Evolutionary conservation across 2,113 vertebrate species (phyloP).

Genomic region (Pitta sordida): DNA sequence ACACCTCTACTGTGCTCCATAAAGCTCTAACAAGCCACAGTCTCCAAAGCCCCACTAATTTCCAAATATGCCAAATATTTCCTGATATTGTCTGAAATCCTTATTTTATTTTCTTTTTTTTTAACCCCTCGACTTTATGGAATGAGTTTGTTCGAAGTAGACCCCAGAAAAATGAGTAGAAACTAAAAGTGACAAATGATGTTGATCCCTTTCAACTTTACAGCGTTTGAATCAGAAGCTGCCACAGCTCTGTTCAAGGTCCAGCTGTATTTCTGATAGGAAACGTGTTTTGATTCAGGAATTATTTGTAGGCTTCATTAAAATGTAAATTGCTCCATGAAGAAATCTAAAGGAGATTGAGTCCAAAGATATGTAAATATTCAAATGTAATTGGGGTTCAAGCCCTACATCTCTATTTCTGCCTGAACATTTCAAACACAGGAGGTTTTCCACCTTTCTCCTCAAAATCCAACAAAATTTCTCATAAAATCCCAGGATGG

Average conservation of each 20-base stretch:
- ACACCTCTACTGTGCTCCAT: background rate
- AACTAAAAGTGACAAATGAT: background rate
- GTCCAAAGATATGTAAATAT: constrained; percentile 41
- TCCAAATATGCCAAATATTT: background rate
- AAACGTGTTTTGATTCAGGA: constrained; percentile 34
- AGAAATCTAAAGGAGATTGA: constrained; percentile 27
- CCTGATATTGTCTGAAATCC: background rate
- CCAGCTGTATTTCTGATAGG: background rate
- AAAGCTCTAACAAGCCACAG: background rate
- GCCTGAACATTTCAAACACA: background rate
- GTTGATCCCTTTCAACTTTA: background rate
- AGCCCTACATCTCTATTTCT: constrained; percentile 35
- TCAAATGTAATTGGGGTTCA: constrained; percentile 26
- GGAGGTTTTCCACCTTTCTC: background rate
- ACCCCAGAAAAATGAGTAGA: background rate
- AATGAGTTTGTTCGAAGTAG: background rate
- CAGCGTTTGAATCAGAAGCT: background rate
- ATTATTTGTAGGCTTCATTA: constrained; percentile 34
- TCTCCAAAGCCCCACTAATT: background rate
- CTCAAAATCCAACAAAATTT: background rate
- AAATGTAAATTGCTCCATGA: constrained; percentile 22
- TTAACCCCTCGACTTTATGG: background rate
- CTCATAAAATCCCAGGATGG: background rate
- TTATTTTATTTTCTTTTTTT: background rate
- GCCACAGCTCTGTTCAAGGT: background rate